phyloP scores from a whole-genome alignment of 2,888 invertebrate species.

The Tetropium fuscum region DNA sequence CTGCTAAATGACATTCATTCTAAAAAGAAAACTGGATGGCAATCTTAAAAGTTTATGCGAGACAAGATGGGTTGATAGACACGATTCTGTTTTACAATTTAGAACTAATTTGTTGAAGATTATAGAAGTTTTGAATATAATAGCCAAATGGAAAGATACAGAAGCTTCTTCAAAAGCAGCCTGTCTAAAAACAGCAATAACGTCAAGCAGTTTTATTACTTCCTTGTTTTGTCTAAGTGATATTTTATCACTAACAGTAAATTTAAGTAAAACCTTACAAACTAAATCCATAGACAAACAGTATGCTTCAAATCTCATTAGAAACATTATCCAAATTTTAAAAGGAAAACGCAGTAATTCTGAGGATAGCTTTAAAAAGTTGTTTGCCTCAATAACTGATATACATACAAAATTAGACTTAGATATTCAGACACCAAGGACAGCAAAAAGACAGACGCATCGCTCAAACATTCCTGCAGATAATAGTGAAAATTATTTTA shows the following conservation, averaged over 20 bases:
- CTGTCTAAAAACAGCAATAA: background rate
- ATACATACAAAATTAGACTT: too few species aligned
- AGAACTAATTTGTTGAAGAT: conserved; percentile 1
- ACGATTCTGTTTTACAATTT: conserved; percentile 10
- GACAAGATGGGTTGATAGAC: conserved; percentile 18
- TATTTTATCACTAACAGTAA: conserved; percentile 1
- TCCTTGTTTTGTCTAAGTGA: background rate
- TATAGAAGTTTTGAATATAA: conserved; percentile 14
- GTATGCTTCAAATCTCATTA: background rate
- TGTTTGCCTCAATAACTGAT: too few species aligned
- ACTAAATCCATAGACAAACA: background rate
- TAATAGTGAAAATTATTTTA: background rate
- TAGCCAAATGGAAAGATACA: conserved; percentile 7
- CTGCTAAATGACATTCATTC: conserved; percentile 33
- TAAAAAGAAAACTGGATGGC: background rate
- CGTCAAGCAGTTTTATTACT: background rate
- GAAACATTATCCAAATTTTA: background rate
- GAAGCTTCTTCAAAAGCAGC: conserved; percentile 2
- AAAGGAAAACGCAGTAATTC: background rate
- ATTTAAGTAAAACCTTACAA: conserved; percentile 2
- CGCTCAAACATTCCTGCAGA: background rate
- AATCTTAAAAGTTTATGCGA: conserved; percentile 17
- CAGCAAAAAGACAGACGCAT: background rate
- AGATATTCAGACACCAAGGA: background rate
- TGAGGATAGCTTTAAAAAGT: too few species aligned